Evolutionary conservation across 1,140 invertebrate species (phyloP).

Genomic region (Platyscapa corneri): DNA sequence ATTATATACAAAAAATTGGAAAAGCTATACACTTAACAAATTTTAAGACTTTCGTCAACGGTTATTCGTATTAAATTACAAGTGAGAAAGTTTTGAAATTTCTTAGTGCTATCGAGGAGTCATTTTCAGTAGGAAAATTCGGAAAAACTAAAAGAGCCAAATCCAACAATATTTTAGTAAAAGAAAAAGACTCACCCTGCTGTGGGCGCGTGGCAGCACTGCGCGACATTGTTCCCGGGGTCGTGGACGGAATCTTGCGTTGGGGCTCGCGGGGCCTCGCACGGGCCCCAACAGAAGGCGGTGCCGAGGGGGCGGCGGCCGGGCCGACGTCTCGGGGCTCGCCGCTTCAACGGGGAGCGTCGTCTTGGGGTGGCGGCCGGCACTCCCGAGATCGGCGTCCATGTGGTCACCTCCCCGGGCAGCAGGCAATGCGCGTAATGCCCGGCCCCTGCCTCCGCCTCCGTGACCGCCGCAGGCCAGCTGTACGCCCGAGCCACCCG

Average conservation of each 20-base stretch:
- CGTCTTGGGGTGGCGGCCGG: not conserved
- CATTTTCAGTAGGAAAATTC: too few species aligned
- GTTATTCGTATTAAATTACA: too few species aligned
- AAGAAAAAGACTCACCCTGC: constrained; percentile 51
- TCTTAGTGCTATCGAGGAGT: too few species aligned
- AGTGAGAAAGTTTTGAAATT: too few species aligned
- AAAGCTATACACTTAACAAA: too few species aligned
- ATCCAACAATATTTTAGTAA: too few species aligned
- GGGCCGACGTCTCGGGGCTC: not conserved
- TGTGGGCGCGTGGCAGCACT: constrained; percentile 57
- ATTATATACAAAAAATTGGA: too few species aligned
- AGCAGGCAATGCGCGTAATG: not conserved
- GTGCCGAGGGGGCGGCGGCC: not conserved
- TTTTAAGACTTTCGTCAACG: too few species aligned
- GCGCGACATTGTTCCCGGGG: constrained; percentile 55
- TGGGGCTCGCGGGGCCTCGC: not conserved
- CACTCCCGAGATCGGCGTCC: constrained; percentile 45
- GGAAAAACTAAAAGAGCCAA: too few species aligned
- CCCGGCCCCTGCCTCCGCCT: constrained; percentile 16
- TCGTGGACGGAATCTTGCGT: constrained; percentile 12
- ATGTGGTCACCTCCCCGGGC: constrained; percentile 50
- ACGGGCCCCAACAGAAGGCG: not conserved
- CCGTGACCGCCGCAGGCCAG: constrained; percentile 3
- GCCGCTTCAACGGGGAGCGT: not conserved
- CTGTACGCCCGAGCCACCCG: constrained; percentile 12